Evolutionary conservation across 2,797 vertebrate species (phyloP), one percentile per base, ranked within the genome.

Genomic region (Chiropotes sagulatus): DNA sequence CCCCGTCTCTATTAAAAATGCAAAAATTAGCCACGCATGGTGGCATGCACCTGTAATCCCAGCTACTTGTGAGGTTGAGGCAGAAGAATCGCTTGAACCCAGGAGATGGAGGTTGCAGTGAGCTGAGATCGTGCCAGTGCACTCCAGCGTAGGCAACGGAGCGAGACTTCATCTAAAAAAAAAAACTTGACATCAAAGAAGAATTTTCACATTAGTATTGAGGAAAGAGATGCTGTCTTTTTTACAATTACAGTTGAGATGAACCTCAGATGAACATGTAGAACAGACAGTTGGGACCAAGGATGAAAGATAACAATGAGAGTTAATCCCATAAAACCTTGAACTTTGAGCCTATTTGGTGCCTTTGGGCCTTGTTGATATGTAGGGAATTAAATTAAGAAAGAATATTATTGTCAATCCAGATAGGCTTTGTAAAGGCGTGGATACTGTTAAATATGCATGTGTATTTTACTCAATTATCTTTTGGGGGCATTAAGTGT

Each of bases 381-480:
- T 33, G 17, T 28, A 20, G 22, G 15, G 33, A 70, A 36, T 93
- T 90, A 85, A 90, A 48, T 81, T 33, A 64, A 28, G 14, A 82
- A 86, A 30, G 46, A 78, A 78, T 70, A 85, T 30, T 90, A 39
- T 88, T 75, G 28, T 84, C 57, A 10, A 4, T 72, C 24, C 44
- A 50, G 7, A 7, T 73, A 94, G 72, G 30, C 26, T 89, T 93
- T 80, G 46, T 80, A 20, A 92, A 93, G 80, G 36, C 15, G 26
- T 48, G 33, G 26, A 28, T 94, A 50, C 26, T 67, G n/a, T 88
- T 88, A 57, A 80, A 90, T 86, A 91, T 83, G 26, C 1, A 67
- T 30, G 76, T 93, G 28, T 79, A 67, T 89, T 97, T 93, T 92
- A 89, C 41, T 88, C 28, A 41, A 3, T 93, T 93, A 39, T 39